Percentiles rank a stretch among this genome's conserved stretches.
phyloP scores from a whole-genome alignment of 1,140 invertebrate genomes.

The Philotrypesis tridentata region DNA sequence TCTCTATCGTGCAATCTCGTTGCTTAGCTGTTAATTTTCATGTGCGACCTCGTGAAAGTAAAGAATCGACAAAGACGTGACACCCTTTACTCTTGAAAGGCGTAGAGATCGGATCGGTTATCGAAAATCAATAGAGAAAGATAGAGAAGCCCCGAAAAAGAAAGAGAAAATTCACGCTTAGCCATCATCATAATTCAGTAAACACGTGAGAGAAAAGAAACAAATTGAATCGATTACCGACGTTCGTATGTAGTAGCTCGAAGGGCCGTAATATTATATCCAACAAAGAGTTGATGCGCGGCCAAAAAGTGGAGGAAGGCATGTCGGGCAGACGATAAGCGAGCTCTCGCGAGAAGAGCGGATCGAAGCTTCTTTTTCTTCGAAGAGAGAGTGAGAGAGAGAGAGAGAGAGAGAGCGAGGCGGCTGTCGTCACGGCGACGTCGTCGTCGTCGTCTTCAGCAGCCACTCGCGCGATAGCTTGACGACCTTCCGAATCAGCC shows the following conservation, averaged over 20 bases:
- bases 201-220: background rate
- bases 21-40: too few species aligned
- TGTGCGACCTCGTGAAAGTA: too few species aligned
- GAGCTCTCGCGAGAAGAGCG: background rate
- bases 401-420: too few species aligned
- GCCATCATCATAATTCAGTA: too few species aligned
- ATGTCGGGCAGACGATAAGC: background rate
- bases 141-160: background rate
- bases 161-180: background rate
- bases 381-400: too few species aligned
- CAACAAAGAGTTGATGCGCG: background rate
- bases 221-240: background rate
- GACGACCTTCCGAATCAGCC: constrained; percentile 27
- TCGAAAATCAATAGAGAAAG: too few species aligned
- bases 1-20: too few species aligned
- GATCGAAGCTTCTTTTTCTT: background rate
- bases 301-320: background rate
- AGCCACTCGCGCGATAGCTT: constrained; percentile 11
- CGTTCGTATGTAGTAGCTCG: background rate
- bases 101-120: too few species aligned
- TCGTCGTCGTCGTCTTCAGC: background rate
- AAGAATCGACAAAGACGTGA: too few species aligned
- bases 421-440: background rate
- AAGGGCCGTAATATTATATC: background rate
- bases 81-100: too few species aligned